Conservation (phyloP, 2,888 invertebrate genomes). For the Adineta ricciae region DNA sequence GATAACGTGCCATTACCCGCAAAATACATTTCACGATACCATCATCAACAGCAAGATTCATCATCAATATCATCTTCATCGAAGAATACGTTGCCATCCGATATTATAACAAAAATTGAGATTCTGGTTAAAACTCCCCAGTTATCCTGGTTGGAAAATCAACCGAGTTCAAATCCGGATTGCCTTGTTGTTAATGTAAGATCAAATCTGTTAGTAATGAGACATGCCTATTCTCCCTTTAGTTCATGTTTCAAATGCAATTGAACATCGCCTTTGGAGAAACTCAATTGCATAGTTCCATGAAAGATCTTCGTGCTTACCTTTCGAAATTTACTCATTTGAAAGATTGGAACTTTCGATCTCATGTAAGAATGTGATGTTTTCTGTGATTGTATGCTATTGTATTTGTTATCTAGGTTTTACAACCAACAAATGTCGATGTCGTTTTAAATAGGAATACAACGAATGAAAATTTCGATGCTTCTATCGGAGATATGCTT, state of each 20-base stretch:
- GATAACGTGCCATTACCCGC: slow-evolving; percentile 35
- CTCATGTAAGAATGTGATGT: background rate
- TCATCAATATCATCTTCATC: no score
- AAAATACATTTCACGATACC: background rate
- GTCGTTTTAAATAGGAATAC: background rate
- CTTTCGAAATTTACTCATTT: background rate
- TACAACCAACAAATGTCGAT: background rate
- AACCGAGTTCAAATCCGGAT: background rate
- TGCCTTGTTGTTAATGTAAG: background rate
- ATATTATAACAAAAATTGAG: background rate
- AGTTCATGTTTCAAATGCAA: background rate
- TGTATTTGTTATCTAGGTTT: background rate
- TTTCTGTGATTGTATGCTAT: background rate
- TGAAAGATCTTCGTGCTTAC: background rate
- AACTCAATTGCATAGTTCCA: background rate
- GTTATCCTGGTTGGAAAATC: background rate
- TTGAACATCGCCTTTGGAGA: background rate
- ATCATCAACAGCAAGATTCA: background rate
- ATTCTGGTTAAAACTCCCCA: background rate
- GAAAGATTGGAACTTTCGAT: background rate
- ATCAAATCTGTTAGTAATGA: no score
- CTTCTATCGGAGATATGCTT: background rate
- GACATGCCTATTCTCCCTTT: no score
- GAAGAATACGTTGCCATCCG: background rate
- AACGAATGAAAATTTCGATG: background rate